phyloP scores from a whole-genome alignment of 2,797 vertebrate species.

The Gadopsis marmoratus region DNA sequence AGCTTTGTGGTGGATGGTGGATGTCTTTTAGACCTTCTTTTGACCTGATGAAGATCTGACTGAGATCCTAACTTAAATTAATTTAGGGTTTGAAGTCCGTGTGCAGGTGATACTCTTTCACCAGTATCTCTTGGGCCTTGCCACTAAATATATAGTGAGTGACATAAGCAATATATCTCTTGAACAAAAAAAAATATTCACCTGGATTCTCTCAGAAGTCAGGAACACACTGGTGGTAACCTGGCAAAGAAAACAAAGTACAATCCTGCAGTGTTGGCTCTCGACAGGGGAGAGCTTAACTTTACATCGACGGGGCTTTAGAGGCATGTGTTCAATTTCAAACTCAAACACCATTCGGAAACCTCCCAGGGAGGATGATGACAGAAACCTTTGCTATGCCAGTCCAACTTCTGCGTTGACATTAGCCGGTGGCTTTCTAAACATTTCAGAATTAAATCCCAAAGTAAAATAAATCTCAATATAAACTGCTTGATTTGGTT shows the following conservation, averaged over 20 bases:
- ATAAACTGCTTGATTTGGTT: constrained; percentile 69
- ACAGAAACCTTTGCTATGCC: constrained; percentile 53
- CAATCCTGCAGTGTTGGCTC: constrained; percentile 54
- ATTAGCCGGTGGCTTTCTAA: constrained; percentile 65
- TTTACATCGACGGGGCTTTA: constrained; percentile 57
- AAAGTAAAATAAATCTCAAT: constrained; percentile 72
- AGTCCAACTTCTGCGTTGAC: constrained; percentile 62
- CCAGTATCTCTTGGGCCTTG: neutral
- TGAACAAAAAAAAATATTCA: constrained; percentile 31
- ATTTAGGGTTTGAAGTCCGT: constrained; percentile 4
- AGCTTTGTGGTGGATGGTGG: neutral
- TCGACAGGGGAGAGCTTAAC: constrained; percentile 63
- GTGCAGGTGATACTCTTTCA: constrained; percentile 21
- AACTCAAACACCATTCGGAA: constrained; percentile 68
- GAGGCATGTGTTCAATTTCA: constrained; percentile 71
- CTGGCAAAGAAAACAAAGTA: constrained; percentile 70
- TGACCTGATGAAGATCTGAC: neutral
- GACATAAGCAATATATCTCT: constrained; percentile 22
- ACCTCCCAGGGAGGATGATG: constrained; percentile 56
- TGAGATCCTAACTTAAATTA: neutral
- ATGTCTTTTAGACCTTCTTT: neutral
- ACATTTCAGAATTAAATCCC: constrained; percentile 70
- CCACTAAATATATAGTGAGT: constrained; percentile 11
- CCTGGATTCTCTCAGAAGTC: constrained; percentile 28
- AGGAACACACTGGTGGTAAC: constrained; percentile 59